Evolutionary conservation across 2,113 vertebrate species (phyloP), one percentile per base, ranked within the genome.

Genomic region (Onychostruthus taczanowskii): DNA sequence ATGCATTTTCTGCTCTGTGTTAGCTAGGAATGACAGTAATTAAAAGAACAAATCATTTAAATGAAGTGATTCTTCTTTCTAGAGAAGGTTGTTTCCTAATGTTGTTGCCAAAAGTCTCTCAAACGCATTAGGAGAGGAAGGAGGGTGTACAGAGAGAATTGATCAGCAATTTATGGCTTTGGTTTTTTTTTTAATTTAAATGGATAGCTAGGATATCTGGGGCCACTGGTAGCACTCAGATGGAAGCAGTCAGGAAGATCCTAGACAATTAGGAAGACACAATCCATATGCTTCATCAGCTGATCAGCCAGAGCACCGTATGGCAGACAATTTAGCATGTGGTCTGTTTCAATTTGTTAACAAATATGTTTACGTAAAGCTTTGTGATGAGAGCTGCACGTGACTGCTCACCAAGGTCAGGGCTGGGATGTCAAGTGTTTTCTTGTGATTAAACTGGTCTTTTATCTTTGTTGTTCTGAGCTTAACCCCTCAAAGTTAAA

Each of bases 31-130:
- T 86, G 58, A 74, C 68, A 86, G 59, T 50, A 74, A 90, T 84
- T 84, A 86, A 92, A 95, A 94, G 63, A 85, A 80, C 27, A 90
- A 94, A 93, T 66, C 23, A 64, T 90, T 82, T 80, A 86, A 77
- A 27, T 59, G 46, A 80, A 74, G 19, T 41, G 18, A 24, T 52
- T 77, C 20, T 61, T 74, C 81, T 56, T 92, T 61, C 43, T 86
- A 39, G 35, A 83, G 50, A 66, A 77, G 6, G 2, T 50, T 91
- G 14, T 59, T 88, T 87, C 46, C 55, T 77, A 50, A 53, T 12
- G 6, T 58, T 64, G 28, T 23, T 87, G 70, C 43, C 53, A 89
- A 76, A 91, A 76, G 39, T 59, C 59, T 79, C 52, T 33, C 12
- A 58, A 70, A 50, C 52, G 43, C 87, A 52, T 78, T 69, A 77